Base-by-base conservation (phyloP, 2,797 vertebrate genomes). In the Pitangus sulphuratus region DNA sequence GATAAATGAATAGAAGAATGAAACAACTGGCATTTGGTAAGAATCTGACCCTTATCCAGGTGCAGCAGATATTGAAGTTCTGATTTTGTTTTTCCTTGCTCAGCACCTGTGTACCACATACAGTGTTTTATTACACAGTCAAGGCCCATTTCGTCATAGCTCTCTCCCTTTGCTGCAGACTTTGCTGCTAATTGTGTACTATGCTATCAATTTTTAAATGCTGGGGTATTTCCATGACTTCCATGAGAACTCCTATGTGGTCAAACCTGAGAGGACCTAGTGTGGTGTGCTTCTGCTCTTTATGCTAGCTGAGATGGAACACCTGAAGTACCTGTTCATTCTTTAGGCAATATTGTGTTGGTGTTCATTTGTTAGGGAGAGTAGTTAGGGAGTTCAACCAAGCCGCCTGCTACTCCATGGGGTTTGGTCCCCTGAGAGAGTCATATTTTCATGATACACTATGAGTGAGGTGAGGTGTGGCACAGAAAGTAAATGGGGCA, bases 301-400 rank as follows among this genome's bases (percentile, higher is more conserved):
- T 72, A 22, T 30, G 22, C 9, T 40, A 8, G 2, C 24, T 6
- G 1, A 76, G 35, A 25, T 16, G 65, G 54, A 80, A 10, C 10
- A 20, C 6, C 6, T 58, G 13, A 64, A 54, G 15, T 39, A 15
- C 30, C 9, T 56, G 6, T 65, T 82, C 19, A 33, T 39, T 18
- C 15, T n/a, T 82, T 15, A 60, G 39, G 15, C 8, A 69, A 31
- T 6, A 15, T 3, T 66, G 8, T 57, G 6, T 25, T 83, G n/a
- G 8, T 44, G 15, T 31, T 20, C 0, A 0, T 17, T 10, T 76
- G 12, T 58, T 39, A 15, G 21, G 12, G 13, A 61, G 5, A 12
- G 50, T 30, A 30, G 50, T 51, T 51, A 18, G 28, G 28, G 10
- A 0, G 0, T 45, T 86, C 60, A 81, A 1, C 21, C 8, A 14